phyloP scores from a whole-genome alignment of 2,888 invertebrate genomes.

The Tanytarsus gracilentus region DNA sequence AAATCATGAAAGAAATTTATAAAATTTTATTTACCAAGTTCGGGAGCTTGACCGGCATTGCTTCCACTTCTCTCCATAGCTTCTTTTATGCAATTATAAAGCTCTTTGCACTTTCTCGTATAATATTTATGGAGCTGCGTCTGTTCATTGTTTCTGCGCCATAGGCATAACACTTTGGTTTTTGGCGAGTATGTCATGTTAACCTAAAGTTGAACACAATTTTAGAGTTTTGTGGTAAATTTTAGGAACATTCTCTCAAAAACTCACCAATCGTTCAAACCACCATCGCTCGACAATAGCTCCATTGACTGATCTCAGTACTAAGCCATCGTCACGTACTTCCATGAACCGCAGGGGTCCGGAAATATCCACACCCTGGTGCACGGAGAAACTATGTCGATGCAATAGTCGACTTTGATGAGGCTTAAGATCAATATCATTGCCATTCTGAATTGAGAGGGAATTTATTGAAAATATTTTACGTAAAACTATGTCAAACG shows the following conservation, averaged over 20 bases:
- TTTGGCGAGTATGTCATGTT: slow-evolving; percentile 99
- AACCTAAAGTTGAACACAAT: slow-evolving; percentile 44
- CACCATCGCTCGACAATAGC: slow-evolving; percentile 94
- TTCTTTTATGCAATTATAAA: slow-evolving; percentile 97
- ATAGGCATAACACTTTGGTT: slow-evolving; percentile 92
- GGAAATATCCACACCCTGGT: slow-evolving; percentile 85
- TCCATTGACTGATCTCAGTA: slow-evolving; percentile 71
- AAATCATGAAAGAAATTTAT: slow-evolving; percentile 35
- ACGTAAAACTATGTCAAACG: slow-evolving; percentile 6
- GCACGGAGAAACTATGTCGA: slow-evolving; percentile 96
- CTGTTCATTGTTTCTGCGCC: slow-evolving; percentile 90
- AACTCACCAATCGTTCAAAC: slow-evolving; percentile 74
- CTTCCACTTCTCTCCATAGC: slow-evolving; percentile 88
- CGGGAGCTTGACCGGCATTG: slow-evolving; percentile 43
- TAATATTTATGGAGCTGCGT: slow-evolving; percentile 97
- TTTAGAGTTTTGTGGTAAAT: not conserved
- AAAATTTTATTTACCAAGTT: slow-evolving; percentile 33
- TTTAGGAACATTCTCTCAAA: not conserved
- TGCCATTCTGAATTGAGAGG: slow-evolving; percentile 67
- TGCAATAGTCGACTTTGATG: slow-evolving; percentile 90
- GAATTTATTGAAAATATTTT: not conserved
- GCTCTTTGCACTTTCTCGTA: slow-evolving; percentile 97
- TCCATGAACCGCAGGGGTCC: slow-evolving; percentile 84
- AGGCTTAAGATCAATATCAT: slow-evolving; percentile 95
- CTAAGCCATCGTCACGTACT: slow-evolving; percentile 92